Percentiles rank a stretch among this genome's conserved stretches.
Conservation (phyloP, 1,140 invertebrate species). For the Acromyrmex heyeri region DNA sequence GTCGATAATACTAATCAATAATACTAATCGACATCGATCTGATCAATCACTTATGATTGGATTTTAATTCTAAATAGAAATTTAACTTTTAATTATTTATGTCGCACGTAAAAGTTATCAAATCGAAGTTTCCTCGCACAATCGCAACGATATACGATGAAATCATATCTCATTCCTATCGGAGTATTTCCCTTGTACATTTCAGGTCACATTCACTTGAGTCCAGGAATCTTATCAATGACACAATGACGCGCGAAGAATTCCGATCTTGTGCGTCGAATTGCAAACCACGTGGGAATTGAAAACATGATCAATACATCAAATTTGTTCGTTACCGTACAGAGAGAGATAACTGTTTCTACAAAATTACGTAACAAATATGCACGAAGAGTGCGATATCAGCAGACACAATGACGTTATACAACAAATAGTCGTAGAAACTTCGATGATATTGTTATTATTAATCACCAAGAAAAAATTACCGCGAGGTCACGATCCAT, state of each 20-base stretch:
- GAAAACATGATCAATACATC: slow-evolving; percentile 17
- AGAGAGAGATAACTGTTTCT: slow-evolving; percentile 37
- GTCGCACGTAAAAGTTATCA: neutral
- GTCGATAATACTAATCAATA: too few relatives aligned
- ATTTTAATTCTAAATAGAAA: neutral
- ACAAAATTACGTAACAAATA: slow-evolving; percentile 7
- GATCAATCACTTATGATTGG: too few relatives aligned
- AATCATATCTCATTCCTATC: neutral
- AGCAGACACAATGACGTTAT: neutral
- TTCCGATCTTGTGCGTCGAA: slow-evolving; percentile 30
- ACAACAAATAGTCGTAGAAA: slow-evolving; percentile 28
- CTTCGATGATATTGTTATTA: neutral
- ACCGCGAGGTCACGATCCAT: neutral
- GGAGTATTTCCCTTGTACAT: neutral
- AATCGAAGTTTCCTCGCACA: neutral
- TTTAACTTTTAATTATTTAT: neutral
- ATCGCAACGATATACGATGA: neutral
- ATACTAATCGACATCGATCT: too few relatives aligned
- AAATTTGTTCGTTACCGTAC: slow-evolving; percentile 13
- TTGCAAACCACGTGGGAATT: neutral
- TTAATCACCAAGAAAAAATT: slow-evolving; percentile 2
- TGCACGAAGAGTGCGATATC: neutral
- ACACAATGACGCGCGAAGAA: slow-evolving; percentile 16
- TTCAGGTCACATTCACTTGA: neutral
- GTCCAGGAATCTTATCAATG: slow-evolving; percentile 10